phyloP scores from a whole-genome alignment of 2,113 vertebrate genomes.

The Kryptolebias marmoratus region DNA sequence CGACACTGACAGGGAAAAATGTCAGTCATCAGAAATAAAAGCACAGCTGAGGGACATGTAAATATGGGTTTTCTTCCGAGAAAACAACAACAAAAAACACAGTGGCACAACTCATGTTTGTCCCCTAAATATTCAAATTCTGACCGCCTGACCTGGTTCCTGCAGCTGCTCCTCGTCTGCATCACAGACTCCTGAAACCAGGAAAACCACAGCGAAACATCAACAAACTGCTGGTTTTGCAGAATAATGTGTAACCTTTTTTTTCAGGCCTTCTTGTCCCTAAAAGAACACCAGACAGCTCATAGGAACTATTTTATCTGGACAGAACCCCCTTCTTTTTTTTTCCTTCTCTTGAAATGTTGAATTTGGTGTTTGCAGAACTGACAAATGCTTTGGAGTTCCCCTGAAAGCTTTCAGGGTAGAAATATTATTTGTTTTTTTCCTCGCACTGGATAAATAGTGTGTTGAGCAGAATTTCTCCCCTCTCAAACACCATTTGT shows the following conservation, averaged over 20 bases:
- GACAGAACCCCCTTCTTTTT: neutral
- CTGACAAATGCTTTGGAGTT: neutral
- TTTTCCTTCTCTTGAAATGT: constrained; percentile 14
- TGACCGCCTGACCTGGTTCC: neutral
- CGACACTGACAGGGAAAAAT: too few species aligned
- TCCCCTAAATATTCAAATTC: neutral
- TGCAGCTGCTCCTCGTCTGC: neutral
- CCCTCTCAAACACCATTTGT: constrained; percentile 39
- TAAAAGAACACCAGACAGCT: neutral
- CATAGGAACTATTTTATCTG: neutral
- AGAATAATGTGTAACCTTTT: neutral
- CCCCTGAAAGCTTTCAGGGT: constrained; percentile 11
- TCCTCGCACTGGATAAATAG: constrained; percentile 23
- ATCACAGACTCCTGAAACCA: neutral
- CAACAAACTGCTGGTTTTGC: neutral
- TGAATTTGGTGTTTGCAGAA: neutral
- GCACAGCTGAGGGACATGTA: too few species aligned
- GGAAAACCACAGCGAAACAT: neutral
- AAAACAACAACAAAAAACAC: too few species aligned
- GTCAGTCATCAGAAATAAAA: too few species aligned
- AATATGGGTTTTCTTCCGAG: neutral
- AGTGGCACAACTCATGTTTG: neutral
- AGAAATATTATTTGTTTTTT: constrained; percentile 26
- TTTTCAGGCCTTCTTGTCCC: neutral
- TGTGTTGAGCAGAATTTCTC: constrained; percentile 24